Evolutionary conservation across 2,888 invertebrate genomes (phyloP).

Genomic region (Ptychoptera contaminata): DNA sequence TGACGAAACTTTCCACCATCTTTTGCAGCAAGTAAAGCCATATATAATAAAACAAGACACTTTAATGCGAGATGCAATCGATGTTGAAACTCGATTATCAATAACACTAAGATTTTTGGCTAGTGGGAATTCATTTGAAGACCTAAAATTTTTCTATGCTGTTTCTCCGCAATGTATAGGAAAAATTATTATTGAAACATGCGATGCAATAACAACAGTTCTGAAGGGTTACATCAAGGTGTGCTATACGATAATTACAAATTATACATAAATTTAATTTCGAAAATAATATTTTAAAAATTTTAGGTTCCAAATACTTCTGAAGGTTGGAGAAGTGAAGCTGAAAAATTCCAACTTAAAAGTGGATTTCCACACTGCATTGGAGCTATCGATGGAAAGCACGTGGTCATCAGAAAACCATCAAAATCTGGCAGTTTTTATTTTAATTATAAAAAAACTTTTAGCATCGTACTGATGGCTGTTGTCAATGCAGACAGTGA

Average conservation of each 20-base stretch:
- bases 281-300: background rate
- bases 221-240: constrained; percentile 8
- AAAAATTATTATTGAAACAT: constrained; percentile 6
- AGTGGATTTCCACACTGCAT: constrained; percentile 8
- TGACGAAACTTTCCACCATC: background rate
- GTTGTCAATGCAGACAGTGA: constrained; percentile 9
- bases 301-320: background rate
- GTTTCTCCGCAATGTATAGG: constrained; percentile 7
- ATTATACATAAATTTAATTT: background rate
- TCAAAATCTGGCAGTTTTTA: constrained; percentile 6
- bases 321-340: too few relatives aligned
- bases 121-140: constrained; percentile 13
- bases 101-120: constrained; percentile 12
- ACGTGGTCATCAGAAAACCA: constrained; percentile 7
- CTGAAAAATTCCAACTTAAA: too few relatives aligned
- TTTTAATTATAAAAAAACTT: constrained; percentile 9
- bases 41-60: background rate
- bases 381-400: constrained; percentile 8
- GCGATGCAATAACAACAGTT: constrained; percentile 5
- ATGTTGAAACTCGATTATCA: background rate
- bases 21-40: background rate
- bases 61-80: background rate
- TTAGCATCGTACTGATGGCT: constrained; percentile 9
- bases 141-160: constrained; percentile 11
- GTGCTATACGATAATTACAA: background rate